Base-by-base conservation (phyloP, 2,888 invertebrate genomes). In the Tetrapedia diversipes region DNA sequence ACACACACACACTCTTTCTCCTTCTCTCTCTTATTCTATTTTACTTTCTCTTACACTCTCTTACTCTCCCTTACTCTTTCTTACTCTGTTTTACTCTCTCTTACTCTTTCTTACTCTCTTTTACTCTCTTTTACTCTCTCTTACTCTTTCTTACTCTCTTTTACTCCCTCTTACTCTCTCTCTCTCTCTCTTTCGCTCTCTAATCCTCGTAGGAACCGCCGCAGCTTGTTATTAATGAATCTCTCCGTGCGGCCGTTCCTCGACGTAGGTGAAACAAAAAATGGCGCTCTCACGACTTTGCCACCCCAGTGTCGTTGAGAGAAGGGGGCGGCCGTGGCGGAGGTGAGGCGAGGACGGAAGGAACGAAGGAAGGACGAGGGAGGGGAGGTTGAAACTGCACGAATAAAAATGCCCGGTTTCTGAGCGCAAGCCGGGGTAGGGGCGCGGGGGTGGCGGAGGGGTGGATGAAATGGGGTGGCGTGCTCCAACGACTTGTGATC, bases 401-500 rank as follows among this genome's bases (percentile, higher is more conserved):
- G 90, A 90, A 90, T 90, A 90, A 90, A 90, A 91, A 89, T 89
- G 88, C 88, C 88, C 84, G 88, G 87, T 85, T 86, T 80, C 88
- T 83, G 82, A 75, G 60, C 77, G 64, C 51, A 41, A 76, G 79
- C 70, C 73, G 72, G 71, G 79, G 75, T 27, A 45, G 53, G 57
- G 27, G 10, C 43, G 59, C 4, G 59, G 59, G 61, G 63, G 61
- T 29, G 49, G 37, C 59, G 76, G 74, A 76, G 81, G 80, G 81
- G 71, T 79, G 63, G 79, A 75, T 73, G 81, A 85, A 85, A 82
- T 86, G 87, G 89, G 88, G 88, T 87, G 89, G 88, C 86, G 86
- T 88, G 83, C 86, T 85, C 86, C 87, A 88, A 87, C 89, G 89
- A 89, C 88, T 89, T 87, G 88, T 87, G 89, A 90, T 91, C 89